Percentiles rank a stretch among this genome's conserved stretches.
phyloP scores from a whole-genome alignment of 1,140 invertebrate genomes.

The Drosophila mojavensis region DNA sequence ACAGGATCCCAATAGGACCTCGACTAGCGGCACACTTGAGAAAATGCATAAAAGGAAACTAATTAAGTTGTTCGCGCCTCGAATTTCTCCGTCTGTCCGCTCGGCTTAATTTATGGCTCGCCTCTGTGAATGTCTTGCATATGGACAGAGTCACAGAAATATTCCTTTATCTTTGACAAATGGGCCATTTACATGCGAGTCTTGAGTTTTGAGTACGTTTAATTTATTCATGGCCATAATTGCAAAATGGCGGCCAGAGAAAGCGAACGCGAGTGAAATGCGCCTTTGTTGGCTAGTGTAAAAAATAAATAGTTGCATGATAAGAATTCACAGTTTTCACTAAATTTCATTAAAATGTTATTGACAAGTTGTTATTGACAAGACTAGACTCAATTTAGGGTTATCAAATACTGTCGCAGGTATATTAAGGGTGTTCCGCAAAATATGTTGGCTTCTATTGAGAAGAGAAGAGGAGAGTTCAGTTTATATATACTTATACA shows the following conservation, averaged over 20 bases:
- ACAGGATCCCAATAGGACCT: slow-evolving; percentile 27
- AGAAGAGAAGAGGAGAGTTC: too few relatives aligned
- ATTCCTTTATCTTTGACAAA: slow-evolving; percentile 70
- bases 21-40: slow-evolving; percentile 48
- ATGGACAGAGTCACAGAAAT: slow-evolving; percentile 49
- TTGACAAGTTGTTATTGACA: not conserved
- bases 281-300: not conserved
- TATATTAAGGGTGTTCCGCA: too few relatives aligned
- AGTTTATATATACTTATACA: too few relatives aligned
- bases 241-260: slow-evolving; percentile 11
- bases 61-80: slow-evolving; percentile 82
- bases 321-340: not conserved
- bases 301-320: not conserved
- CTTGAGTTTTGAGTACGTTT: slow-evolving; percentile 30
- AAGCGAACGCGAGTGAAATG: not conserved
- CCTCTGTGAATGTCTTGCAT: slow-evolving; percentile 68
- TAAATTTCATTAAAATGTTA: not conserved
- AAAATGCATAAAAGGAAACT: slow-evolving; percentile 65
- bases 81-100: slow-evolving; percentile 59
- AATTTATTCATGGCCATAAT: slow-evolving; percentile 66
- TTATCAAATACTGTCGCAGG: too few relatives aligned
- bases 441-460: too few relatives aligned
- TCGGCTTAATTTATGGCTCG: slow-evolving; percentile 38
- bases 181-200: slow-evolving; percentile 72
- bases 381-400: too few relatives aligned